Conservation (phyloP, 2,113 vertebrate species). For the Brachirus orientalis region DNA sequence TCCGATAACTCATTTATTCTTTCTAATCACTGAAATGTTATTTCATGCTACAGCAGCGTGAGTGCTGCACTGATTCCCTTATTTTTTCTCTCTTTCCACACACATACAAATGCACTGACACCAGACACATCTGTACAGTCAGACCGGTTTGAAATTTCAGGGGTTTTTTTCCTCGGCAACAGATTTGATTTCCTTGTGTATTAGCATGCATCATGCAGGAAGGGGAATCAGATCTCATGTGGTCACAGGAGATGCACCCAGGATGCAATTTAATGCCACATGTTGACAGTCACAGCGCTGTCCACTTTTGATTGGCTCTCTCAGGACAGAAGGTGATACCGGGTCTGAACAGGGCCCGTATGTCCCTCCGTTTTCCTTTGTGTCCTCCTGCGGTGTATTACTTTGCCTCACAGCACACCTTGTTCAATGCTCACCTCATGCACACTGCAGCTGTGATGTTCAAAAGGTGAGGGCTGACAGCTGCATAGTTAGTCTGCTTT, state of each 20-base stretch:
- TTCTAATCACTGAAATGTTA: too few relatives aligned
- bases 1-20: too few relatives aligned
- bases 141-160: too few relatives aligned
- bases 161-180: too few relatives aligned
- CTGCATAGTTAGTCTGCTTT: conserved; percentile 44
- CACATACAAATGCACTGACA: too few relatives aligned
- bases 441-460: conserved; percentile 34
- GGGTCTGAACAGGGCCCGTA: neutral
- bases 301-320: neutral
- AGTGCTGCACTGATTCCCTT: too few relatives aligned
- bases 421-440: conserved; percentile 26
- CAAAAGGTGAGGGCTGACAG: conserved; percentile 38
- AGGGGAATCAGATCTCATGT: neutral
- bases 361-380: neutral
- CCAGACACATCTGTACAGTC: too few relatives aligned
- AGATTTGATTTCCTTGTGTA: too few relatives aligned
- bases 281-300: neutral
- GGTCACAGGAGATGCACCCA: neutral
- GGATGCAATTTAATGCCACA: too few relatives aligned
- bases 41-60: too few relatives aligned
- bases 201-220: too few relatives aligned
- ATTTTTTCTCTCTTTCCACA: too few relatives aligned
- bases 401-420: conserved; percentile 1
- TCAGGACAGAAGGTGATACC: neutral
- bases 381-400: conserved; percentile 12